phyloP scores from a whole-genome alignment of 2,113 vertebrate genomes.

The Clarias batrachus region DNA sequence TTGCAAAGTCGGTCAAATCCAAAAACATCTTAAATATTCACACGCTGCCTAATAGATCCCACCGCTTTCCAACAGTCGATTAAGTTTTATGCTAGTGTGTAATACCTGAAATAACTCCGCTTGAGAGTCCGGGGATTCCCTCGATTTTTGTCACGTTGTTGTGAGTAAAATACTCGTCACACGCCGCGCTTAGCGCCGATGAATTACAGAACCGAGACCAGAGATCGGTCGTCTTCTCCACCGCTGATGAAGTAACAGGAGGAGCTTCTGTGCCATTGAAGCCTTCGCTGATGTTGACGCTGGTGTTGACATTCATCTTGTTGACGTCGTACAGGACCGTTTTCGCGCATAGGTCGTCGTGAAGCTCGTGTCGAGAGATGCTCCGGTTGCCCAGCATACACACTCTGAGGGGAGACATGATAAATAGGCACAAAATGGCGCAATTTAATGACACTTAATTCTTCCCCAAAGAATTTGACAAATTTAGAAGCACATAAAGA shows the following conservation, averaged over 20 bases:
- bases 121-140: slow-evolving; percentile 83
- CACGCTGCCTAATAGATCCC: too few species aligned
- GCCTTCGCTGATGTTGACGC: background rate
- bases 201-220: slow-evolving; percentile 76
- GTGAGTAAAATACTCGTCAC: slow-evolving; percentile 80
- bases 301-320: background rate
- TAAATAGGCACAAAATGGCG: too few species aligned
- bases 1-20: background rate
- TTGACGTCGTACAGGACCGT: slow-evolving; percentile 44
- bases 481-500: too few species aligned
- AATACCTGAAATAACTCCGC: slow-evolving; percentile 79
- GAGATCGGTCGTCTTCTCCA: slow-evolving; percentile 68
- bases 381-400: slow-evolving; percentile 88
- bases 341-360: slow-evolving; percentile 66
- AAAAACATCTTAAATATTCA: too few species aligned
- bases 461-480: too few species aligned
- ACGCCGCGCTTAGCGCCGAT: slow-evolving; percentile 71
- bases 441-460: too few species aligned
- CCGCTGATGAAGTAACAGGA: slow-evolving; percentile 14
- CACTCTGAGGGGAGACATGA: slow-evolving; percentile 67
- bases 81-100: background rate
- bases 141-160: slow-evolving; percentile 76
- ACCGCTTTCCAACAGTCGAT: too few species aligned
- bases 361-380: slow-evolving; percentile 73
- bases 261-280: slow-evolving; percentile 58